These are phyloP conservation scores for Lepidurus couesii DNA, from an alignment of 1,140 invertebrate species.

Conservation along the genomic window DNA sequence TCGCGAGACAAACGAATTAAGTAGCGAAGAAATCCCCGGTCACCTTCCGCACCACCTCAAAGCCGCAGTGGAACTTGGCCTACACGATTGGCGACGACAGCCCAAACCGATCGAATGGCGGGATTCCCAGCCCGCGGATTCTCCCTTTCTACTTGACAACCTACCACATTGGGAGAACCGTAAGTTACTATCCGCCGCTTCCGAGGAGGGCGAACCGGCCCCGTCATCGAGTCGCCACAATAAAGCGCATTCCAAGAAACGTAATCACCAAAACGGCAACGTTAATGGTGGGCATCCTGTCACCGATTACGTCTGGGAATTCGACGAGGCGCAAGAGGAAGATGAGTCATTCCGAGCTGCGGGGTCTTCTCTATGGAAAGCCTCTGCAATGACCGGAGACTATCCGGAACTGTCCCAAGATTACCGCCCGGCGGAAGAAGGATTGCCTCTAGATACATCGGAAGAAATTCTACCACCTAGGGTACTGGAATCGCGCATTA, in stretches of 20 bases:
- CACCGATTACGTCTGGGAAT: not conserved
- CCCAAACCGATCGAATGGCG: not conserved
- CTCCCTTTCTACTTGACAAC: not conserved
- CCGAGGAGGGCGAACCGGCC: not conserved
- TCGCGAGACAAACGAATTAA: not conserved
- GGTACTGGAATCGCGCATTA: not conserved
- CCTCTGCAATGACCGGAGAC: not conserved
- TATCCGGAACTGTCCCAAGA: not conserved
- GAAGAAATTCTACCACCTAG: not conserved
- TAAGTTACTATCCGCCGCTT: not conserved
- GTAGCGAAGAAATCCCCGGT: not conserved
- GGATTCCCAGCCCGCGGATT: not conserved
- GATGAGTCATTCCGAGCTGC: not conserved
- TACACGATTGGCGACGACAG: not conserved
- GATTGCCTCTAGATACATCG: not conserved
- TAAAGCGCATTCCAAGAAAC: slow-evolving; percentile 7
- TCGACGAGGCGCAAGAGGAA: not conserved
- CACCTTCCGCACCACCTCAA: not conserved
- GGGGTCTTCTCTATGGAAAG: not conserved
- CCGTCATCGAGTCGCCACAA: not conserved
- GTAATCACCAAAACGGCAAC: not conserved
- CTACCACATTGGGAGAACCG: not conserved
- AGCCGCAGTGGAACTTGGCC: not conserved
- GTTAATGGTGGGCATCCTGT: not conserved
- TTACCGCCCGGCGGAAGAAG: not conserved